Conservation (phyloP, 2,888 invertebrate genomes). For the Calliphora vomitoria region DNA sequence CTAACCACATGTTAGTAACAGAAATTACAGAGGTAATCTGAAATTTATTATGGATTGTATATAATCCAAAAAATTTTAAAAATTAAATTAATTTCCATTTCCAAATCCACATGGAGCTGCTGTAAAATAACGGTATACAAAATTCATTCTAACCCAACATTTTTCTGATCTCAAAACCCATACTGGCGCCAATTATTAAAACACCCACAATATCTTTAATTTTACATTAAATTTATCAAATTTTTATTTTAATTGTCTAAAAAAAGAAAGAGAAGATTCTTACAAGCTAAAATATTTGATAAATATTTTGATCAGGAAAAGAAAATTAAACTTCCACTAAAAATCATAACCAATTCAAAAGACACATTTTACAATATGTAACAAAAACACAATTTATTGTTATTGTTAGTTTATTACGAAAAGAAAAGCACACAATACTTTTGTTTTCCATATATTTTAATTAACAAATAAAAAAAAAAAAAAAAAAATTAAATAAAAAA, state of each 20-base stretch:
- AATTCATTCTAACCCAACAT: neutral
- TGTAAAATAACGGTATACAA: neutral
- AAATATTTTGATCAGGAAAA: conserved; percentile 12
- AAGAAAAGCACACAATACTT: conserved; percentile 11
- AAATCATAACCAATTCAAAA: conserved; percentile 32
- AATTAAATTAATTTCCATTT: too few relatives aligned
- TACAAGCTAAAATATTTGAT: conserved; percentile 39
- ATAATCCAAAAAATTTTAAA: too few relatives aligned
- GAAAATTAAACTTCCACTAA: neutral
- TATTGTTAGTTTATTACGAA: neutral
- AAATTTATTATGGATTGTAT: too few relatives aligned
- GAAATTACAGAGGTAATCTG: too few relatives aligned
- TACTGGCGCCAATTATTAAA: neutral
- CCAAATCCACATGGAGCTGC: neutral
- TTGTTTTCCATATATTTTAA: conserved; percentile 35
- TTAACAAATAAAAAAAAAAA: conserved; percentile 47
- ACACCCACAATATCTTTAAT: neutral
- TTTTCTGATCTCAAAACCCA: neutral
- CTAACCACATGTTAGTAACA: too few relatives aligned
- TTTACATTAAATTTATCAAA: conserved; percentile 18
- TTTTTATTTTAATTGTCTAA: conserved; percentile 42
- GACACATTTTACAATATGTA: conserved; percentile 17
- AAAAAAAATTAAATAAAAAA: conserved; percentile 49
- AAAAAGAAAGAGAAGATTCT: conserved; percentile 33
- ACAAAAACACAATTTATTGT: conserved; percentile 2